Conservation (phyloP, 1,140 invertebrate genomes). For the Metopolophium dirhodum region DNA sequence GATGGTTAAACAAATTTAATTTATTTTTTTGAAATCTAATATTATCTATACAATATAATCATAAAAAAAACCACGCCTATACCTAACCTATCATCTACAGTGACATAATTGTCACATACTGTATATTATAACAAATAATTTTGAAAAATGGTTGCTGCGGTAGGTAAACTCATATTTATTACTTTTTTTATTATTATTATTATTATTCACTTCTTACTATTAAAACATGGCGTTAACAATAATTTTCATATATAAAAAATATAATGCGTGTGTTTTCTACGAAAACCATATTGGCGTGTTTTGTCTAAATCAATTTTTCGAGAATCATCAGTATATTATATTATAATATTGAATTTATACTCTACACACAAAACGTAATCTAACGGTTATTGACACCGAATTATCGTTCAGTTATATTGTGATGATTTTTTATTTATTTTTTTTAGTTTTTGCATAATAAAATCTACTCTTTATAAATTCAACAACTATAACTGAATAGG, state of each 20-base stretch:
- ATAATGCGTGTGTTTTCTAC: constrained; percentile 30
- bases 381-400: constrained; percentile 2
- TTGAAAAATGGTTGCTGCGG: constrained; percentile 28
- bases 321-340: constrained; percentile 44
- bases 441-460: constrained; percentile 21
- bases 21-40: not conserved
- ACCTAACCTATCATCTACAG: not conserved
- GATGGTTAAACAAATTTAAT: no score
- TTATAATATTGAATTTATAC: not conserved
- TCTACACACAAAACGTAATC: not conserved
- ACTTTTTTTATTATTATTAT: not conserved
- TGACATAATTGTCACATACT: not conserved
- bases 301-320: constrained; percentile 30
- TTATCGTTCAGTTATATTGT: not conserved
- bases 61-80: not conserved
- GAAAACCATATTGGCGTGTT: constrained; percentile 32
- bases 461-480: not conserved
- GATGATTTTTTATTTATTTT: not conserved
- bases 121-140: not conserved
- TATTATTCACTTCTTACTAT: not conserved
- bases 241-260: constrained; percentile 4
- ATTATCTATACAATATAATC: not conserved
- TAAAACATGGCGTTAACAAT: constrained; percentile 46
- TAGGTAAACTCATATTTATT: not conserved
- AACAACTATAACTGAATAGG: not conserved